Conservation (phyloP, 2,113 vertebrate genomes). For the Opisthocomus hoazin region DNA sequence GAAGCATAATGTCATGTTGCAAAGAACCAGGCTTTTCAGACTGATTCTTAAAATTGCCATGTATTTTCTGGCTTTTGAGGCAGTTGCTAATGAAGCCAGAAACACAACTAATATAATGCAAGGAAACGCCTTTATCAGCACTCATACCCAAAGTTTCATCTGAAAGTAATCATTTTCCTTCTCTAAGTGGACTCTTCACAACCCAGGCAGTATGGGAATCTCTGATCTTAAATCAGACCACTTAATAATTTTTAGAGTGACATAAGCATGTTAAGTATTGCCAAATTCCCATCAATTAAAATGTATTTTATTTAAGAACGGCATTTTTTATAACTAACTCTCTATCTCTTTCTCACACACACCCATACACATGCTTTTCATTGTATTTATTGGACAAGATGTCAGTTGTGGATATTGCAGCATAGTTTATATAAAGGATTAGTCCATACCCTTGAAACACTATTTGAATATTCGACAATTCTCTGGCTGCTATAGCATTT, state of each 20-base stretch:
- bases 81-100: conserved; percentile 49
- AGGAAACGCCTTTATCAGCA: conserved; percentile 65
- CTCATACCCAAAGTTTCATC: conserved; percentile 37
- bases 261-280: background rate
- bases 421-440: background rate
- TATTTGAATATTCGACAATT: background rate
- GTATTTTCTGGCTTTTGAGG: conserved; percentile 32
- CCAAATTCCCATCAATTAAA: conserved; percentile 24
- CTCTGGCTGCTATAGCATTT: background rate
- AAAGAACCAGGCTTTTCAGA: conserved; percentile 31
- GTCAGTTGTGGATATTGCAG: background rate
- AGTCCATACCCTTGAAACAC: background rate
- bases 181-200: background rate
- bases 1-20: background rate
- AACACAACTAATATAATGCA: conserved; percentile 58
- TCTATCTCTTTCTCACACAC: background rate
- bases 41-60: conserved; percentile 1
- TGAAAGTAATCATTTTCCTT: conserved; percentile 38
- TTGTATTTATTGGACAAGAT: background rate
- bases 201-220: background rate
- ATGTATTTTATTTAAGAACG: background rate
- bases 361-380: background rate
- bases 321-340: background rate
- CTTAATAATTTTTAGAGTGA: conserved; percentile 8
- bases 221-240: conserved; percentile 33